Base-by-base conservation (phyloP, 1,140 invertebrate species). In the Nymphalis io region DNA sequence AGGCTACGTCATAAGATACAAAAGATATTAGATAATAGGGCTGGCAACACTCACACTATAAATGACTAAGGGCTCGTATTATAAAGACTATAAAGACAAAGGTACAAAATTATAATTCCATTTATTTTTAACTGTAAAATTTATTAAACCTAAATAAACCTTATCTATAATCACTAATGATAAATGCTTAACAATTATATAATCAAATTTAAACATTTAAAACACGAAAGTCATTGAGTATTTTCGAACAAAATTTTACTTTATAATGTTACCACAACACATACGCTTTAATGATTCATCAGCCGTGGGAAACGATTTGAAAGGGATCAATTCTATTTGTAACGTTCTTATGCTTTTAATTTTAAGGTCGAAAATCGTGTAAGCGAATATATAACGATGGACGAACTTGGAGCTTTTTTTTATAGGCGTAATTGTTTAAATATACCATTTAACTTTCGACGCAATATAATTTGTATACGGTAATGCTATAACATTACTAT, bases 351-450 rank as follows among this genome's bases (percentile, higher is more conserved):
- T 46, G 4, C 8, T 0, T 6, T n/a, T 0, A 6, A 1, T 8
- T 5, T n/a, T 46, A 46, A n/a, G n/a, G 42, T 46, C 16, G 1
- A 46, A 18, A 46, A 46, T 18, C 3, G 42, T 46, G 5, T 46
- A 46, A 46, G 1, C 8, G 4, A 15, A 46, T 33, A 8, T 8
- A 33, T 8, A 4, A 8, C 27, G 27, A n/a, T 42, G 40, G 3
- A 15, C 40, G 40, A 42, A 42, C 12, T 46, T 8, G 42, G 15
- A 8, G 15, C n/a, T 8, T n/a, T 46, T 2, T 15, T 46, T 46
- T 46, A n/a, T 4, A 46, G 42, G 42, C 42, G 42, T 46, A 46
- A 46, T 46, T 46, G 42, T 46, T 46, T 46, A 46, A 46, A 42
- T 42, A 46, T 46, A 46, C 5, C 42, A n/a, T 15, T 46, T 46